These are phyloP conservation scores for Lepidonotus clava DNA, from an alignment of 2,888 invertebrate species.

Conservation along the genomic window DNA sequence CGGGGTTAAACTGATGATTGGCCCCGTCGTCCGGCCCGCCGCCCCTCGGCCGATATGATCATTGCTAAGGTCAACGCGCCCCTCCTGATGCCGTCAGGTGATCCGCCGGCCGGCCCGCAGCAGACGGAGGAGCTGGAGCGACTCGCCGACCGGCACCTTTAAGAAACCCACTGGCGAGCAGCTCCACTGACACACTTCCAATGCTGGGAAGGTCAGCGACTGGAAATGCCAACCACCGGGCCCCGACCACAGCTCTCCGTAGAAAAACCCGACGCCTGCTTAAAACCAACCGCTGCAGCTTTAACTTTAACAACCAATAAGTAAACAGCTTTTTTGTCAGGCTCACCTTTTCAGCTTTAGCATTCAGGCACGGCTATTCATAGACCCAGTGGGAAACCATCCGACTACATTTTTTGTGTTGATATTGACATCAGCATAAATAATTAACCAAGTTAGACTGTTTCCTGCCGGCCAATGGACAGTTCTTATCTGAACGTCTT, in stretches of 20 bases:
- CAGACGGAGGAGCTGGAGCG: background rate
- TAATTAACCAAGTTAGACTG: too few species aligned
- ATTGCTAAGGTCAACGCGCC: background rate
- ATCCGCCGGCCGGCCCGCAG: background rate
- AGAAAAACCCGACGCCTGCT: background rate
- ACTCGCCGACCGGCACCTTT: background rate
- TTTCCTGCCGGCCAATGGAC: too few species aligned
- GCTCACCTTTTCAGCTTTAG: background rate
- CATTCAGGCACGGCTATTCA: background rate
- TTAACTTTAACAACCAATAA: slow-evolving; percentile 5
- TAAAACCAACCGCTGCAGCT: background rate
- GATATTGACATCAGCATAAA: too few species aligned
- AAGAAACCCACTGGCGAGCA: background rate
- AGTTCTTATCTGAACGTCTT: too few species aligned
- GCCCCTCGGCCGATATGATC: background rate
- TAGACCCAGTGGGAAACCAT: background rate
- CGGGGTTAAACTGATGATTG: slow-evolving; percentile 49
- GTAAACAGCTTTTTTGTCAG: slow-evolving; percentile 17
- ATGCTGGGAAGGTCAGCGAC: slow-evolving; percentile 2
- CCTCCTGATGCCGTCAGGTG: background rate
- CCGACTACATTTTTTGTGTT: too few species aligned
- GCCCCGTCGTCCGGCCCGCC: background rate
- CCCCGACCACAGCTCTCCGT: background rate
- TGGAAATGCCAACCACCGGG: slow-evolving; percentile 3
- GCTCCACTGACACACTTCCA: background rate